phyloP scores from a whole-genome alignment of 2,113 vertebrate genomes.

The Abramis brama region DNA sequence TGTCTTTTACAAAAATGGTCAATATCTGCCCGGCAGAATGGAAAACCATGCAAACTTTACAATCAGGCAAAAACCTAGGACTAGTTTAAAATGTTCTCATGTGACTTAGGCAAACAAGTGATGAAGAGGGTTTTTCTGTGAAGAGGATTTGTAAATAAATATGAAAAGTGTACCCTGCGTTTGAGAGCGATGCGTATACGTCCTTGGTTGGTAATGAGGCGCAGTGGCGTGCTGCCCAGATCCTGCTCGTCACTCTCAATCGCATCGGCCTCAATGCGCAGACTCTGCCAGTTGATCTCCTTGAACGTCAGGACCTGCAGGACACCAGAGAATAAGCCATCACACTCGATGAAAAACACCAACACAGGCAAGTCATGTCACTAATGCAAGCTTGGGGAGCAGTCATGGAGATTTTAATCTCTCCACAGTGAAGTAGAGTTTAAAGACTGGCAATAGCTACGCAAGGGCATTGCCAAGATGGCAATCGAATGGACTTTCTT shows the following conservation, averaged over 20 bases:
- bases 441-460: too few relatives aligned
- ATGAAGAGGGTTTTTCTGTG: background rate
- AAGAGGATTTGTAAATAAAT: background rate
- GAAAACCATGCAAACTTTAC: background rate
- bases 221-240: slow-evolving; percentile 86
- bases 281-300: slow-evolving; percentile 97
- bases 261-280: slow-evolving; percentile 93
- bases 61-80: background rate
- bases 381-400: too few relatives aligned
- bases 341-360: background rate
- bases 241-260: slow-evolving; percentile 91
- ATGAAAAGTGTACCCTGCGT: slow-evolving; percentile 81
- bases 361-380: background rate
- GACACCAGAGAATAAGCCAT: background rate
- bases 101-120: background rate
- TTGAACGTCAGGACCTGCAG: slow-evolving; percentile 95
- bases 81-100: background rate
- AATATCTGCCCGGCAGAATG: background rate
- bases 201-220: slow-evolving; percentile 97
- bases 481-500: too few relatives aligned
- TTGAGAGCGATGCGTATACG: slow-evolving; percentile 94
- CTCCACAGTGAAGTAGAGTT: too few relatives aligned
- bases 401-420: too few relatives aligned
- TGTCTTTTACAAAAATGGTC: background rate
- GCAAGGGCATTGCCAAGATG: too few relatives aligned